Evolutionary conservation across 2,113 vertebrate genomes (phyloP), one percentile per base, ranked within the genome.

Genomic region (Silurus glanis): DNA sequence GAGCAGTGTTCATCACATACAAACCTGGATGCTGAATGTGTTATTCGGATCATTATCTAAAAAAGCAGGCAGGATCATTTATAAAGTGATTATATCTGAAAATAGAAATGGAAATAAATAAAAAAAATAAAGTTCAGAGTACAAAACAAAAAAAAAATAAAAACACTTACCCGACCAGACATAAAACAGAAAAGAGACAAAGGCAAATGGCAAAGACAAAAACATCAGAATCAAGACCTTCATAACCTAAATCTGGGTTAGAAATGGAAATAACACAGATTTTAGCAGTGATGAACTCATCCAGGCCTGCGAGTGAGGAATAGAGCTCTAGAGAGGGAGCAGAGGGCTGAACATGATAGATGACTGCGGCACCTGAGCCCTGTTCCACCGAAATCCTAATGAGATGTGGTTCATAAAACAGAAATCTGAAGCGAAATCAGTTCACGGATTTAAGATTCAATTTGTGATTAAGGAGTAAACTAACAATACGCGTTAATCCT

Each of bases 331-430:
- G 45, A 55, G 74, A 87, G 49, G 23, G 69, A 87, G 66, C 75
- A 59, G 45, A 79, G 83, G 21, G 59, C 67, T 49, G 37, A 49
- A 80, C 75, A 84, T 72, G 87, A 88, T 25, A 45, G 67, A 86
- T 86, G 85, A 86, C 79, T 82, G 56, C 67, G 49, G 85, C 79
- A 23, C 67, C 80, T 82, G 85, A 45, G 69, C 47, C 66, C 78
- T 28, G 49, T 71, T 83, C 51, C 82, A 69, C 59, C 49, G 23
- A 67, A 69, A 10, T 47, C 19, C 23, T 12, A 19, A 69, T 51
- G 14, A 66, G 55, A 64, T 55, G 47, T 56, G 55, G 23, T 49
- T 67, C n/a, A 80, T 59, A 59, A 86, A 81, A 58, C 58, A 78
- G 21, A 61, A 56, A 59, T 23, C 17, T 80, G 83, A 85, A 85